Evolutionary conservation across 2,888 invertebrate genomes (phyloP).

Genomic region (Andrena flavipes): DNA sequence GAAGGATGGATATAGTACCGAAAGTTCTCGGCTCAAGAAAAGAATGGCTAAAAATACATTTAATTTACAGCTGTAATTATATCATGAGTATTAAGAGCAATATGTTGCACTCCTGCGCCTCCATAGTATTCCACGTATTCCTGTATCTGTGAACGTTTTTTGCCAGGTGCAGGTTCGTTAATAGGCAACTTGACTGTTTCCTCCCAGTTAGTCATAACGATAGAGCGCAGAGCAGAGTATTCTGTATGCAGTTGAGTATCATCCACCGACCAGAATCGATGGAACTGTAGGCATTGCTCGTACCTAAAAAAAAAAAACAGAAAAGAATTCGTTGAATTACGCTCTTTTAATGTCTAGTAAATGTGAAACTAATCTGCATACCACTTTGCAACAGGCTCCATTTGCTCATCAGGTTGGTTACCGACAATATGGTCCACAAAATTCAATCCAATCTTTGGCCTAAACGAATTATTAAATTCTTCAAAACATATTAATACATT

Average conservation of each 20-base stretch:
- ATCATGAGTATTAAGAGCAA: conserved; percentile 97
- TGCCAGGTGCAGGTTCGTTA: conserved; percentile 98
- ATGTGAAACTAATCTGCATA: conserved; percentile 73
- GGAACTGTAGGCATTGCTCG: conserved; percentile 90
- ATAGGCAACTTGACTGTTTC: conserved; percentile 99
- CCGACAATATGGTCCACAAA: conserved; percentile 99
- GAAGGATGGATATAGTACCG: conserved; percentile 47
- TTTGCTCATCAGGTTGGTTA: conserved; percentile 96
- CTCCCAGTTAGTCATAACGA: conserved; percentile 98
- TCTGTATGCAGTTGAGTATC: conserved; percentile 98
- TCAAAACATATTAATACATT: neutral
- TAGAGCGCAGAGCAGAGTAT: conserved; percentile 97
- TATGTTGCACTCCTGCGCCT: conserved; percentile 98
- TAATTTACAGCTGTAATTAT: conserved; percentile 93
- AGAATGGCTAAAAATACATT: neutral
- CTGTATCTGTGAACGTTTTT: conserved; percentile 98
- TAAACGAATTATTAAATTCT: conserved; percentile 79
- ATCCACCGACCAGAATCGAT: conserved; percentile 99
- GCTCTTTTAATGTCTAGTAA: neutral
- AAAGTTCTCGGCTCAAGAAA: neutral
- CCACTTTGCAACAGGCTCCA: conserved; percentile 97
- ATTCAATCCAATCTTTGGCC: conserved; percentile 90
- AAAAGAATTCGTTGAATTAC: neutral
- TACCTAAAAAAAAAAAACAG: conserved; percentile 87
- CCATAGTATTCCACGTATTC: conserved; percentile 99